phyloP scores from a whole-genome alignment of 2,113 vertebrate genomes.

The Menura novaehollandiae region DNA sequence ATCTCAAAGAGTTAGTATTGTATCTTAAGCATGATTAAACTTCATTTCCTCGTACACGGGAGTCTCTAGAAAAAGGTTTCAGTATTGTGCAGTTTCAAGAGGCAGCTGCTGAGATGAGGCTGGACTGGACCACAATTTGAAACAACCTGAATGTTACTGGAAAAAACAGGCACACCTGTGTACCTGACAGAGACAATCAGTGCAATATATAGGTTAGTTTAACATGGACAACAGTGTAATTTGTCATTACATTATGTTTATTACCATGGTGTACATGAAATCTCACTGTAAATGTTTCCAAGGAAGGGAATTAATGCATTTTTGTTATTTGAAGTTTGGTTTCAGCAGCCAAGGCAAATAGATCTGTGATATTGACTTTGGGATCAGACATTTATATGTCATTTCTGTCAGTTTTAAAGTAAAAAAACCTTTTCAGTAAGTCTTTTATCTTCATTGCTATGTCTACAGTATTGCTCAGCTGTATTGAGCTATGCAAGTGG shows the following conservation, averaged over 20 bases:
- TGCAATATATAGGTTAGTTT: background rate
- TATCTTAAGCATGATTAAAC: background rate
- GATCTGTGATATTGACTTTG: background rate
- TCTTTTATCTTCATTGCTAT: slow-evolving; percentile 15
- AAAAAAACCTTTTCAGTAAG: background rate
- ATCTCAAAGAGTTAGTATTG: background rate
- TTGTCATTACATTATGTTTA: background rate
- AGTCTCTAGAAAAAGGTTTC: background rate
- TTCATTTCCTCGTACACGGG: background rate
- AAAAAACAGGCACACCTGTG: rapidly evolving
- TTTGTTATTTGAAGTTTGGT: background rate
- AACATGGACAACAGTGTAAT: background rate
- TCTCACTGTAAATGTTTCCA: background rate
- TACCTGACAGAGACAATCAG: background rate
- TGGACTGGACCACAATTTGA: background rate
- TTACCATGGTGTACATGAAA: background rate
- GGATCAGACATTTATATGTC: background rate
- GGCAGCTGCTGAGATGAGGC: background rate
- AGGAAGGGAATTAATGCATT: background rate
- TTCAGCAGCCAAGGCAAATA: background rate
- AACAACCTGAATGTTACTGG: background rate
- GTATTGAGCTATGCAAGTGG: slow-evolving; percentile 16
- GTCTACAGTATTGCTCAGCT: background rate
- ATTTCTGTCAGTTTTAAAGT: background rate
- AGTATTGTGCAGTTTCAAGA: background rate